phyloP scores from a whole-genome alignment of 2,888 invertebrate genomes.

The Pristionchus japonicus region DNA sequence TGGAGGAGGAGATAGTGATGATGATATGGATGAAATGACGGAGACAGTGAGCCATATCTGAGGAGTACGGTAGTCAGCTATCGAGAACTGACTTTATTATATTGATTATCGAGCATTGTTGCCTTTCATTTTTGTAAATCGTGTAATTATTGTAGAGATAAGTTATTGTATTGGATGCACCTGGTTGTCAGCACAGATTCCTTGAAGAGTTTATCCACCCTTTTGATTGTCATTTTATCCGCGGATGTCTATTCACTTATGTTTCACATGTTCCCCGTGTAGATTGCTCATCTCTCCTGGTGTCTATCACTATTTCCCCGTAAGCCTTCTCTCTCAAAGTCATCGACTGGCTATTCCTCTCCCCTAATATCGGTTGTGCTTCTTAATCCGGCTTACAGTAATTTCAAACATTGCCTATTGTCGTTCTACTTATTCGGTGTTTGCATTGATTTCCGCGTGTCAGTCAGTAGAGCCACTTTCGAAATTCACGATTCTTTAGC shows the following conservation, averaged over 20 bases:
- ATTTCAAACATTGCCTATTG: background rate
- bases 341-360: background rate
- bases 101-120: background rate
- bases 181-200: background rate
- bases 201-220: slow-evolving; percentile 21
- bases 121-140: background rate
- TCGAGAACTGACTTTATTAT: background rate
- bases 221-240: background rate
- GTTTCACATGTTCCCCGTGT: background rate
- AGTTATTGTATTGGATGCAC: background rate
- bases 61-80: background rate
- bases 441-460: background rate
- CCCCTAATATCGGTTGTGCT: background rate
- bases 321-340: background rate
- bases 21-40: background rate
- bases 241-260: background rate
- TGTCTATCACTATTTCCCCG: background rate
- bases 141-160: background rate
- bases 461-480: background rate
- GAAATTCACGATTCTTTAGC: background rate
- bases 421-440: slow-evolving; percentile 15
- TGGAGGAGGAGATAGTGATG: background rate
- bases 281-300: background rate
- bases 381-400: background rate
- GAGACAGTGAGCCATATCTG: background rate